Evolutionary conservation across 2,888 invertebrate species (phyloP).

Genomic region (Hyppa rectilinea): DNA sequence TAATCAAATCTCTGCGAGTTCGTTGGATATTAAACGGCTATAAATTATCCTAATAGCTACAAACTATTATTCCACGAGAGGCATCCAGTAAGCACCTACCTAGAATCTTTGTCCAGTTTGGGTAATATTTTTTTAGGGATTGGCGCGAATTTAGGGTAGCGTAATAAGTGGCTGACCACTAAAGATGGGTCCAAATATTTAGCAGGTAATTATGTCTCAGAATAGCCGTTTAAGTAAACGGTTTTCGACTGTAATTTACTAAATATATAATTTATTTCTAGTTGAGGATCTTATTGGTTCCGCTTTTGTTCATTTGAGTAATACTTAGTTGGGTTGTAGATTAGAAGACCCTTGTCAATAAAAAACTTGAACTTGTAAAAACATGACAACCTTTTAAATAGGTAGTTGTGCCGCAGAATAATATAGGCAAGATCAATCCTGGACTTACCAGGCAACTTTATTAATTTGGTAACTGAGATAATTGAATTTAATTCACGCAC

Average conservation of each 20-base stretch:
- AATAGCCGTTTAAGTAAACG: constrained; percentile 60
- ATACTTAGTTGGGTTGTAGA: constrained; percentile 8
- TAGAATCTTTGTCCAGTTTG: constrained; percentile 71
- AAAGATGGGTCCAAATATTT: constrained; percentile 74
- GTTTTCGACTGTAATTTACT: constrained; percentile 62
- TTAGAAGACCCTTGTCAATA: not conserved
- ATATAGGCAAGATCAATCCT: not conserved
- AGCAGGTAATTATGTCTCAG: constrained; percentile 67
- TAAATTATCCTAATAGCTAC: constrained; percentile 89
- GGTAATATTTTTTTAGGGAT: constrained; percentile 45
- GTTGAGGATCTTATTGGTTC: constrained; percentile 42
- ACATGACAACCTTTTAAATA: not conserved
- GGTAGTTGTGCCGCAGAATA: not conserved
- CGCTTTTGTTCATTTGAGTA: constrained; percentile 32
- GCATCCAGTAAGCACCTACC: constrained; percentile 71
- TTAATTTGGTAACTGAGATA: not conserved
- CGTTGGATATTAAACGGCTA: constrained; percentile 87
- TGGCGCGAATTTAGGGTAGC: constrained; percentile 65
- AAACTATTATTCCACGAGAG: constrained; percentile 79
- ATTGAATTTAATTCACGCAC: too few relatives aligned
- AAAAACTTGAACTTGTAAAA: not conserved
- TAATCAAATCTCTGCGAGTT: constrained; percentile 87
- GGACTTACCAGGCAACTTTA: not conserved
- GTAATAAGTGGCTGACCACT: constrained; percentile 71
- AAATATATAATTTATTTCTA: constrained; percentile 57